A percentile compares a stretch with the other conserved stretches of the same genome.
Evolutionary conservation across 2,888 invertebrate genomes (phyloP).

Genomic region (Merodon equestris): DNA sequence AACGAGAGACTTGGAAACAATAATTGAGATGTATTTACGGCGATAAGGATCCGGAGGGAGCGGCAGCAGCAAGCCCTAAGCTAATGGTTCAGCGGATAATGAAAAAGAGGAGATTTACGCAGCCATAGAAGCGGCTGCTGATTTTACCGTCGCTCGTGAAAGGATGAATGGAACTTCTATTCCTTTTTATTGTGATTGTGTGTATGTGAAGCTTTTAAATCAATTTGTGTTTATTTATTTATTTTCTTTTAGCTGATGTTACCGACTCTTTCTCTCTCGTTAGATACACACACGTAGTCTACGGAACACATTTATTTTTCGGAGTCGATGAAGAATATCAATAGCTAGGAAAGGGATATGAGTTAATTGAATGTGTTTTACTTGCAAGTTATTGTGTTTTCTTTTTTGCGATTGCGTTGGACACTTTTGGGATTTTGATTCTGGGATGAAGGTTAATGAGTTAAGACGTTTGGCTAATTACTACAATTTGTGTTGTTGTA

Average conservation of each 20-base stretch:
- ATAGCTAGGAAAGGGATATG: conserved; percentile 63
- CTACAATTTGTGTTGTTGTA: conserved; percentile 9
- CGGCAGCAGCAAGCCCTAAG: neutral
- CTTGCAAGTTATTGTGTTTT: conserved; percentile 29
- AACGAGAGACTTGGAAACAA: conserved; percentile 70
- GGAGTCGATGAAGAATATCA: conserved; percentile 54
- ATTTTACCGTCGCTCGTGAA: conserved; percentile 58
- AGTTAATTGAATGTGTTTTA: conserved; percentile 68
- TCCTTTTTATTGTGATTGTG: conserved; percentile 23
- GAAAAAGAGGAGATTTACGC: conserved; percentile 22
- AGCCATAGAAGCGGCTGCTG: conserved; percentile 49
- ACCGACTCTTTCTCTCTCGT: too few relatives aligned
- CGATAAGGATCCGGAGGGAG: conserved; percentile 43
- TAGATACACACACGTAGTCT: too few relatives aligned
- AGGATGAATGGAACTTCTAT: conserved; percentile 38
- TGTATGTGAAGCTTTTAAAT: conserved; percentile 35
- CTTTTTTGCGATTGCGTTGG: conserved; percentile 21
- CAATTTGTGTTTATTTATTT: conserved; percentile 49
- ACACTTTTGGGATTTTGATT: conserved; percentile 43
- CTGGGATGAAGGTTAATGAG: conserved; percentile 3
- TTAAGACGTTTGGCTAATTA: conserved; percentile 52
- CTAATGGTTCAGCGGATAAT: conserved; percentile 18
- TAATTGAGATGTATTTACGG: conserved; percentile 69
- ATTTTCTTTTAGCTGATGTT: too few relatives aligned
- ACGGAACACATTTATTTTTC: too few relatives aligned